Percentiles rank a stretch among this genome's conserved stretches.
Conservation (phyloP, 2,797 vertebrate genomes). For the Acropternis orthonyx region DNA sequence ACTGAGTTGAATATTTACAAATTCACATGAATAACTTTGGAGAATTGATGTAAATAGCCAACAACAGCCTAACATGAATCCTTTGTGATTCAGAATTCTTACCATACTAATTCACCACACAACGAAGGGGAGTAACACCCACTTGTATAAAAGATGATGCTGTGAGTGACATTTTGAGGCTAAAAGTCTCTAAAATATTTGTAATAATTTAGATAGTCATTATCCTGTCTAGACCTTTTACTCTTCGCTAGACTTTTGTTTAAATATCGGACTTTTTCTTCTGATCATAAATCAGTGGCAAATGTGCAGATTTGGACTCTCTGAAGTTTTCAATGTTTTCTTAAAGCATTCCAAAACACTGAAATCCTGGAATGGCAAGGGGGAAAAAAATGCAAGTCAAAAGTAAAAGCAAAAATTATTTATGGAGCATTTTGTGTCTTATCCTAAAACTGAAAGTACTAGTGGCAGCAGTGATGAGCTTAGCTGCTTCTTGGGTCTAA, state of each 20-base stretch:
- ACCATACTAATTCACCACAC: neutral
- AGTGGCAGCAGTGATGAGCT: slow-evolving; percentile 2
- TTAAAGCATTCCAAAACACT: slow-evolving; percentile 27
- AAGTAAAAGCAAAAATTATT: slow-evolving; percentile 33
- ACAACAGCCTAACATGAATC: neutral
- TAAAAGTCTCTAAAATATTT: slow-evolving; percentile 57
- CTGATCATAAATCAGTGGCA: neutral
- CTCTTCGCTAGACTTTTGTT: slow-evolving; percentile 33
- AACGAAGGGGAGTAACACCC: neutral
- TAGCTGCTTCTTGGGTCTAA: neutral
- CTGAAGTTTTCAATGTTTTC: slow-evolving; percentile 32
- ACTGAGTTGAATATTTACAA: neutral
- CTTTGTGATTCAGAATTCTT: neutral
- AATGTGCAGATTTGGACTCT: neutral
- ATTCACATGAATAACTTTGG: neutral
- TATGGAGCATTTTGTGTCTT: neutral
- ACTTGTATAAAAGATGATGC: neutral
- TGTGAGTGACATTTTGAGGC: neutral
- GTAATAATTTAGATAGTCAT: slow-evolving; percentile 38
- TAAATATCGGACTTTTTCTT: neutral
- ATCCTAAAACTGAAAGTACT: neutral
- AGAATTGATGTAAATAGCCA: neutral
- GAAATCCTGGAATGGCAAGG: slow-evolving; percentile 1
- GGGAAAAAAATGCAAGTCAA: neutral
- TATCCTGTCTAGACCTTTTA: slow-evolving; percentile 41